A percentile compares a stretch with the other conserved stretches of the same genome.
Evolutionary conservation across 2,113 vertebrate genomes (phyloP).

Genomic region (Cervus canadensis): DNA sequence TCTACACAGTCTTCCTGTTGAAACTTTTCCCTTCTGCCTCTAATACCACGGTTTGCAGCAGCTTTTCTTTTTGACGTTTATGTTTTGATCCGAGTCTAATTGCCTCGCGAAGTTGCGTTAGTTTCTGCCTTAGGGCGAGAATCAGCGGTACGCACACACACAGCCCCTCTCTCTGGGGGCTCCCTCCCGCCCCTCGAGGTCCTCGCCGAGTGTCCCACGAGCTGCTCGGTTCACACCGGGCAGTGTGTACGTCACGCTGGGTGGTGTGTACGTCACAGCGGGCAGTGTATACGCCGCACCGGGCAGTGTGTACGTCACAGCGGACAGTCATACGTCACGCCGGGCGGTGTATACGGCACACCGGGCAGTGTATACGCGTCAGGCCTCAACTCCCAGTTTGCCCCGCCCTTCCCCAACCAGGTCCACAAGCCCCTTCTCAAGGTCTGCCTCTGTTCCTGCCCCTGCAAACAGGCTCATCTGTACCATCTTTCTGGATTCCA

Average conservation of each 20-base stretch:
- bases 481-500: not conserved
- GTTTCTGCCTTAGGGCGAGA: not conserved
- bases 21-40: not conserved
- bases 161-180: not conserved
- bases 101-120: accelerated
- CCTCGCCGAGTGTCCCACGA: not conserved
- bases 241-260: too few species aligned
- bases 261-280: too few species aligned
- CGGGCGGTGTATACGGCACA: not conserved
- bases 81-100: not conserved
- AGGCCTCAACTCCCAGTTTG: not conserved
- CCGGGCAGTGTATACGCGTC: accelerated
- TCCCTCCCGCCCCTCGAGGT: not conserved
- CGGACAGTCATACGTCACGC: too few species aligned
- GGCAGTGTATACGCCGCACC: too few species aligned
- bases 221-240: not conserved
- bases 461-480: not conserved
- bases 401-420: accelerated
- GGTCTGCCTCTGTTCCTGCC: not conserved
- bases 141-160: accelerated
- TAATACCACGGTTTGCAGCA: not conserved
- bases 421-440: not conserved
- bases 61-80: not conserved
- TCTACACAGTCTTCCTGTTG: not conserved
- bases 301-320: too few species aligned